These are phyloP conservation scores for Camarhynchus parvulus DNA, from an alignment of 2,113 vertebrate species.

Conservation along the genomic window DNA sequence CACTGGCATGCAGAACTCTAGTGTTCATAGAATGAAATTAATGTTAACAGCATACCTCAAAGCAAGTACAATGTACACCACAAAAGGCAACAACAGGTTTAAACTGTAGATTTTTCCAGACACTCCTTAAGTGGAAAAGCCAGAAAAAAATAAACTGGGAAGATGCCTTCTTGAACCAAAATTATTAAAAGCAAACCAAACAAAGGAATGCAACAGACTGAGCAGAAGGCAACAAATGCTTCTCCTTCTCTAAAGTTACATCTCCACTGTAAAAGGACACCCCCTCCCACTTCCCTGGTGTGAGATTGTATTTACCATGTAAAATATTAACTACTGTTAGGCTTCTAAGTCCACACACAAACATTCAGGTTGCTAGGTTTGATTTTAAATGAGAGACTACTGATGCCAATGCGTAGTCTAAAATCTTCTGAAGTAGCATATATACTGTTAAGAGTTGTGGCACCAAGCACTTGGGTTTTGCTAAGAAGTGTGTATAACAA, in stretches of 20 bases:
- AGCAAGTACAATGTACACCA: slow-evolving; percentile 62
- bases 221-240: slow-evolving; percentile 68
- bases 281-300: neutral
- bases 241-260: slow-evolving; percentile 35
- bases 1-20: slow-evolving; percentile 68
- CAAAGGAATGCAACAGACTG: slow-evolving; percentile 53
- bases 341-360: slow-evolving; percentile 62
- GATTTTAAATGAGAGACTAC: slow-evolving; percentile 59
- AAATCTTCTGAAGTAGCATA: slow-evolving; percentile 49
- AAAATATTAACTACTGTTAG: slow-evolving; percentile 44
- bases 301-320: slow-evolving; percentile 52
- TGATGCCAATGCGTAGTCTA: slow-evolving; percentile 48
- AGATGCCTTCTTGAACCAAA: slow-evolving; percentile 62
- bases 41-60: slow-evolving; percentile 53
- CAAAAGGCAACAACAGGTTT: slow-evolving; percentile 61
- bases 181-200: neutral
- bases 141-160: neutral
- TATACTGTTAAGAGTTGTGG: slow-evolving; percentile 54
- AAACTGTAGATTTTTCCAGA: slow-evolving; percentile 55
- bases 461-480: slow-evolving; percentile 71
- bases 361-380: slow-evolving; percentile 50
- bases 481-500: slow-evolving; percentile 41
- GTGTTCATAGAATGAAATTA: slow-evolving; percentile 43
- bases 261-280: slow-evolving; percentile 43
- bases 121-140: slow-evolving; percentile 30